Evolutionary conservation across 2,888 invertebrate species (phyloP), one percentile per base, ranked within the genome.

Genomic region (Bedellia somnulentella): DNA sequence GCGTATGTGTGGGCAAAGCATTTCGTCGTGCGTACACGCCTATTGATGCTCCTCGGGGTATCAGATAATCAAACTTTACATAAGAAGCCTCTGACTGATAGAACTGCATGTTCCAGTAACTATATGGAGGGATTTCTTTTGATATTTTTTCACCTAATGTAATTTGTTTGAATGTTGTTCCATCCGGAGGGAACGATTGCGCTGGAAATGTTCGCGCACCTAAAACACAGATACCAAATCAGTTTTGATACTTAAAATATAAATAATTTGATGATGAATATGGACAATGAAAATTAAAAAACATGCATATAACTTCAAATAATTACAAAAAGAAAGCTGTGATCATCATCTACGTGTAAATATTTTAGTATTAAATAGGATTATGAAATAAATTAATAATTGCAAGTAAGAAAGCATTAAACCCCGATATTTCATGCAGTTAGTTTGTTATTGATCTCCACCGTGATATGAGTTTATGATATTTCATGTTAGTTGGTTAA

Each of bases 51-150:
- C 93, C 93, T 39, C 92, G 79, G 2, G 93, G 91, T 53, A 93
- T 92, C 66, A 87, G 88, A 66, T 96, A 92, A 68, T 96, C 94
- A 60, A 96, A 95, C 57, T 91, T 89, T 30, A 97, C 89, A 68
- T 93, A 94, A 27, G 92, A 89, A 31, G 94, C 88, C 68, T 93
- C 90, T 36, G 91, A 89, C 67, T 95, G 94, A 71, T 91, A 93
- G 70, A 97, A 95, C 70, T 94, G 93, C 86, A 94, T 91, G 68
- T 94, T 93, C 95, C 95, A 95, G 67, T 95, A 95, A 57, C 93
- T 89, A 73, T 94, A 93, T 39, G 95, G 88, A 52, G 89, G 87
- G 56, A 97, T 91, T 75, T 89, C 87, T 70, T 90, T 87, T 49
- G 89, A 87, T 49, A 93, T 79, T 57, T 89, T 86, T 67, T 92